Conservation (phyloP, 2,113 vertebrate genomes). For the Salvelinus alpinus region DNA sequence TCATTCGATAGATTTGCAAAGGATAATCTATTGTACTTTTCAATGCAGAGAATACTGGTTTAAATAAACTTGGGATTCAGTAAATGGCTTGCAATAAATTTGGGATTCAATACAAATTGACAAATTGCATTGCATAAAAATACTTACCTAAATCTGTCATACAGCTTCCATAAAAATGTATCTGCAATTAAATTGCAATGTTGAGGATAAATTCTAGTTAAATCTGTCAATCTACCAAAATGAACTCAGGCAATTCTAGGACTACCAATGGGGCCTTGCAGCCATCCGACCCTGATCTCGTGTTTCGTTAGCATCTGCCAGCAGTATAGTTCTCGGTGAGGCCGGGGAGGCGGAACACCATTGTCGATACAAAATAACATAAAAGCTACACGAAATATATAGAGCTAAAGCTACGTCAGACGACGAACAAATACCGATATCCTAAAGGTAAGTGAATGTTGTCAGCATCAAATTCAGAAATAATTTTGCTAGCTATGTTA, state of each 20-base stretch:
- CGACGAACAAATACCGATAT: slow-evolving; percentile 63
- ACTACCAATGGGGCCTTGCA: slow-evolving; percentile 57
- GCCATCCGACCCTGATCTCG: slow-evolving; percentile 23
- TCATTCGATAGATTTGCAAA: too few relatives aligned
- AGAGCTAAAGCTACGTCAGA: slow-evolving; percentile 22
- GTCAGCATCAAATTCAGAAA: background rate
- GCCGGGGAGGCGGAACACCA: slow-evolving; percentile 42
- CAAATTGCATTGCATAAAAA: background rate
- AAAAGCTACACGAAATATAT: slow-evolving; percentile 47
- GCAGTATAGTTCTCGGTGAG: slow-evolving; percentile 63
- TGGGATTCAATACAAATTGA: too few relatives aligned
- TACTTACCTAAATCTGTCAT: slow-evolving; percentile 11
- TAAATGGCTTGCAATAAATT: too few relatives aligned
- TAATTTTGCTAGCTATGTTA: background rate
- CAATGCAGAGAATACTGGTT: too few relatives aligned
- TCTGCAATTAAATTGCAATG: too few relatives aligned
- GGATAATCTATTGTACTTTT: too few relatives aligned
- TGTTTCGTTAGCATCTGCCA: slow-evolving; percentile 9
- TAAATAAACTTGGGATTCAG: too few relatives aligned
- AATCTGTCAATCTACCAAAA: background rate
- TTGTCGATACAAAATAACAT: slow-evolving; percentile 46
- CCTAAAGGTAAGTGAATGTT: slow-evolving; percentile 57
- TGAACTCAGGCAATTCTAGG: slow-evolving; percentile 49
- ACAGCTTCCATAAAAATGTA: too few relatives aligned
- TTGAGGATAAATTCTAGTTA: background rate